Conservation (phyloP, 1,140 invertebrate species). For the Ericerus pela region DNA sequence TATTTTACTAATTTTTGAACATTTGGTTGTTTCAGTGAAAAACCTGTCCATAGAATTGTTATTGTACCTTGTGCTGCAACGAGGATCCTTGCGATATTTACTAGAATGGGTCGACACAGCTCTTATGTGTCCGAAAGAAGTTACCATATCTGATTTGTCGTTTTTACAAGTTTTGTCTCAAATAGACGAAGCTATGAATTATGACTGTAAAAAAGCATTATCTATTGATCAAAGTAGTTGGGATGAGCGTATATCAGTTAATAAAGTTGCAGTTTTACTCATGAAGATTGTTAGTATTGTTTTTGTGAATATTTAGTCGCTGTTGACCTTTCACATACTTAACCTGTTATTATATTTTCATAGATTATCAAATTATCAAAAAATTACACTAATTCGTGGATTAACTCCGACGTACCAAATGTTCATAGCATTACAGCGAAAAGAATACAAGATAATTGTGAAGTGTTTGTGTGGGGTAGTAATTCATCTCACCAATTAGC, state of each 20-base stretch:
- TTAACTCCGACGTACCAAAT: conserved; percentile 1
- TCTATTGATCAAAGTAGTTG: conserved; percentile 1
- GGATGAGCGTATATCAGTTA: conserved; percentile 30
- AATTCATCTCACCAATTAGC: conserved; percentile 50
- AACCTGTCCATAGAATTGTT: conserved; percentile 40
- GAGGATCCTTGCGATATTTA: conserved; percentile 44
- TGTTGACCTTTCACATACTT: too few species aligned
- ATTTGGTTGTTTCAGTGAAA: conserved; percentile 26
- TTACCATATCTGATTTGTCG: conserved; percentile 18
- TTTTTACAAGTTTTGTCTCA: conserved; percentile 5
- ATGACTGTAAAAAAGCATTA: conserved; percentile 14
- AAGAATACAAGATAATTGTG: conserved; percentile 24
- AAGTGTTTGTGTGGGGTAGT: conserved; percentile 52
- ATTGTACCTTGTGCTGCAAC: conserved; percentile 40
- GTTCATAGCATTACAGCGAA: not conserved
- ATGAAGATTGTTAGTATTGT: conserved; percentile 37
- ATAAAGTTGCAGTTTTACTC: conserved; percentile 38
- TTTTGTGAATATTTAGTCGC: too few species aligned
- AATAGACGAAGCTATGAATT: not conserved
- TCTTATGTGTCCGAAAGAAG: conserved; percentile 25
- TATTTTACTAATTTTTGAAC: not conserved
- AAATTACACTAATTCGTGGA: not conserved
- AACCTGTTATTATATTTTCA: not conserved
- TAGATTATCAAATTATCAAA: not conserved
- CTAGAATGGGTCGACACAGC: conserved; percentile 51